Conservation (phyloP, 1,140 invertebrate species). For the Drosophila repletoides region DNA sequence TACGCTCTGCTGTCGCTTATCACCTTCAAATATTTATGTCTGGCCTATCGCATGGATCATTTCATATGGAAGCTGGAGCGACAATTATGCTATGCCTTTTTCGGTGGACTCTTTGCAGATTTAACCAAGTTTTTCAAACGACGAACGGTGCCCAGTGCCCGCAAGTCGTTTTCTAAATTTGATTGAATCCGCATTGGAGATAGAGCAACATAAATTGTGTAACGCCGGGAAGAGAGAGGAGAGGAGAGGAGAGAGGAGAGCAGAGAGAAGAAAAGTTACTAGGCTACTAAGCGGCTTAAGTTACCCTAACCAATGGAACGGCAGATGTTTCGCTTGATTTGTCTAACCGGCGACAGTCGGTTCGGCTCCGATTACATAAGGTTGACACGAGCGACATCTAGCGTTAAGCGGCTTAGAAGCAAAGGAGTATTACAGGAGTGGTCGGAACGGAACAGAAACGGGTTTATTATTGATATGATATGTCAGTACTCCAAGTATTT, state of each 20-base stretch:
- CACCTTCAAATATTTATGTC: conserved; percentile 35
- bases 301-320: not conserved
- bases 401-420: conserved; percentile 27
- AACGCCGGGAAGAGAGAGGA: no score
- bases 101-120: conserved; percentile 51
- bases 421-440: not conserved
- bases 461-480: not conserved
- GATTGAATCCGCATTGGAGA: conserved; percentile 37
- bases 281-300: conserved; percentile 27
- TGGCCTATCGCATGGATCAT: conserved; percentile 46
- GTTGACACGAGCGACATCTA: conserved; percentile 9
- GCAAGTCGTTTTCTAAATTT: conserved; percentile 26
- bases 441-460: not conserved
- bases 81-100: conserved; percentile 48
- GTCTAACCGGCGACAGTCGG: not conserved
- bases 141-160: not conserved
- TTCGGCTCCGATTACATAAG: conserved; percentile 31
- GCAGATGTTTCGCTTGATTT: conserved; percentile 25
- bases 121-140: conserved; percentile 46
- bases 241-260: not conserved
- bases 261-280: not conserved
- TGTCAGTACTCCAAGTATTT: not conserved
- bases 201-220: not conserved
- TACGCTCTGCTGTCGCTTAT: conserved; percentile 38
- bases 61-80: conserved; percentile 45